phyloP scores from a whole-genome alignment of 2,113 vertebrate species.

The Forbesichthys papilliferus region DNA sequence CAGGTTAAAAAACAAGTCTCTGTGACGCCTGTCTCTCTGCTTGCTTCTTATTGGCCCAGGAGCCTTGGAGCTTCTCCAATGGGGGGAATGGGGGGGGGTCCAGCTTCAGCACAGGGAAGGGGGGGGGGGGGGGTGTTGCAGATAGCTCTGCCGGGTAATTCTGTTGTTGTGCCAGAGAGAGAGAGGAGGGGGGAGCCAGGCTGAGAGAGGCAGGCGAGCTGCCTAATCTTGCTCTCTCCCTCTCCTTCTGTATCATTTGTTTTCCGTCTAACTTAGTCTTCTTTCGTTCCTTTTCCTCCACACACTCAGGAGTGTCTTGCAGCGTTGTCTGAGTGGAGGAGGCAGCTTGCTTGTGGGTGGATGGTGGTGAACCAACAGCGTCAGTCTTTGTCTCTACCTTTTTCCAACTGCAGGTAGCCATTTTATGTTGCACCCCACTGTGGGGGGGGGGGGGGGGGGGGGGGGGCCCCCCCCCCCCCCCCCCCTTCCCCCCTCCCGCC shows the following conservation, averaged over 20 bases:
- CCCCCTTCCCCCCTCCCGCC: not conserved
- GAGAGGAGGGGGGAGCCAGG: slow-evolving; percentile 44
- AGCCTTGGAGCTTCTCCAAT: slow-evolving; percentile 67
- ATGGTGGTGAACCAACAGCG: not conserved
- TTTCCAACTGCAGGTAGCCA: slow-evolving; percentile 57
- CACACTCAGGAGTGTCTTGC: slow-evolving; percentile 1
- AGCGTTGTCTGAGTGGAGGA: not conserved
- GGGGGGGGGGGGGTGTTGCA: slow-evolving; percentile 67
- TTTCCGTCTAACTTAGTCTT: slow-evolving; percentile 38
- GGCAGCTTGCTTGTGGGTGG: not conserved
- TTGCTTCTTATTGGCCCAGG: slow-evolving; percentile 64
- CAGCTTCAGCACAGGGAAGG: slow-evolving; percentile 26
- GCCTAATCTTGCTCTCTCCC: slow-evolving; percentile 36
- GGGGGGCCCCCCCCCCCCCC: too few species aligned
- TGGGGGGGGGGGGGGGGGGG: too few species aligned
- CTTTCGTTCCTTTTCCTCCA: slow-evolving; percentile 42
- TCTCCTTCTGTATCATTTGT: slow-evolving; percentile 15
- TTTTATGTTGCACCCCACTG: slow-evolving; percentile 46
- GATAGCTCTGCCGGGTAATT: slow-evolving; percentile 65
- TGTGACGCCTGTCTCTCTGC: slow-evolving; percentile 64
- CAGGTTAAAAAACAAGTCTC: slow-evolving; percentile 72
- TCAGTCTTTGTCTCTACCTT: slow-evolving; percentile 24
- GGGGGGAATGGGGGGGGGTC: slow-evolving; percentile 23
- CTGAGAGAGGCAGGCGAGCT: slow-evolving; percentile 51
- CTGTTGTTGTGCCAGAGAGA: slow-evolving; percentile 55